Conservation (phyloP, 1,140 invertebrate species). For the Leucophenga varia region DNA sequence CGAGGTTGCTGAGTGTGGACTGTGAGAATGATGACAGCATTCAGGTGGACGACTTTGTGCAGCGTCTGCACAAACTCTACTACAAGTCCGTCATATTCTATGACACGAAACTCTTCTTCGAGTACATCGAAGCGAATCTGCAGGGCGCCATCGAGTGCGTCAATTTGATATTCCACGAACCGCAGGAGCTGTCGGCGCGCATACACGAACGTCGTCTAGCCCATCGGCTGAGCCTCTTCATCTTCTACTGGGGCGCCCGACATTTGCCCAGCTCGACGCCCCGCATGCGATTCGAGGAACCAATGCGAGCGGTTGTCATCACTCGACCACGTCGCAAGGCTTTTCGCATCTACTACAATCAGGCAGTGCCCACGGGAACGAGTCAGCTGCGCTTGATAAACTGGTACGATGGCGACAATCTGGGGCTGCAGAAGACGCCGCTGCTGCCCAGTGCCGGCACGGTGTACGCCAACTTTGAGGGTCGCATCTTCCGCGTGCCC, state of each 20-base stretch:
- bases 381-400: slow-evolving; percentile 64
- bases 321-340: slow-evolving; percentile 40
- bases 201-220: slow-evolving; percentile 35
- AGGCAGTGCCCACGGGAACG: slow-evolving; percentile 60
- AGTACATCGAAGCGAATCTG: slow-evolving; percentile 43
- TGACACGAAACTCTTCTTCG: slow-evolving; percentile 35
- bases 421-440: slow-evolving; percentile 63
- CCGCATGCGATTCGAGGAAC: slow-evolving; percentile 32
- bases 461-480: slow-evolving; percentile 65
- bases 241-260: slow-evolving; percentile 52
- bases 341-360: slow-evolving; percentile 69
- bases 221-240: slow-evolving; percentile 49
- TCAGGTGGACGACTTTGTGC: slow-evolving; percentile 40
- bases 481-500: slow-evolving; percentile 65
- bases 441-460: slow-evolving; percentile 62
- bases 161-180: slow-evolving; percentile 43
- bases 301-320: slow-evolving; percentile 44
- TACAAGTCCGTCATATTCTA: slow-evolving; percentile 47
- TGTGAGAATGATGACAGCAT: too few species aligned
- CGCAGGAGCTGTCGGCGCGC: slow-evolving; percentile 25
- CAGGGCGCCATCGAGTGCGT: slow-evolving; percentile 43
- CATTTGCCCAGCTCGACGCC: slow-evolving; percentile 23
- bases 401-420: slow-evolving; percentile 64
- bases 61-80: slow-evolving; percentile 32
- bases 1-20: too few species aligned